phyloP scores from a whole-genome alignment of 2,113 vertebrate genomes.

The Aramus guarauna region DNA sequence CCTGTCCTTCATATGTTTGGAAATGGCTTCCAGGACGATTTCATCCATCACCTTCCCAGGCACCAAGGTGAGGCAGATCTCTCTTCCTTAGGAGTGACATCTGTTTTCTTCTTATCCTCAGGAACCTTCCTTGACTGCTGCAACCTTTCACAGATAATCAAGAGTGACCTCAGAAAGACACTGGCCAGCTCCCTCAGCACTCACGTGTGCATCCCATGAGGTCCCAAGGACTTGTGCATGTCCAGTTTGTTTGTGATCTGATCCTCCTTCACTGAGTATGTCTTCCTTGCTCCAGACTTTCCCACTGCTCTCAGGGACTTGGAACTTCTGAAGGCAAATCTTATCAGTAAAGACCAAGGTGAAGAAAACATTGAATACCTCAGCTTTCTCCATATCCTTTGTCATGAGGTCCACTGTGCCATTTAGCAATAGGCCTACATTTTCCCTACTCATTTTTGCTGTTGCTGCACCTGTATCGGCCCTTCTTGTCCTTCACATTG shows the following conservation, averaged over 20 bases:
- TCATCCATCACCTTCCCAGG: background rate
- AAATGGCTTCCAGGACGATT: no score
- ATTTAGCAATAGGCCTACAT: background rate
- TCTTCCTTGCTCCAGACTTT: background rate
- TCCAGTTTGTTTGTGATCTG: background rate
- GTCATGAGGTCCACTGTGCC: background rate
- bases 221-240: background rate
- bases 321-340: background rate
- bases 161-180: background rate
- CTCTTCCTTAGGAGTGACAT: background rate
- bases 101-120: background rate
- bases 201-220: background rate
- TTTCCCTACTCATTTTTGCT: background rate
- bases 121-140: background rate
- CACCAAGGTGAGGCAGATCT: background rate
- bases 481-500: background rate
- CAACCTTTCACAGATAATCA: background rate
- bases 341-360: background rate
- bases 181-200: background rate
- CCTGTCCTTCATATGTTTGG: background rate
- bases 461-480: background rate
- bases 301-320: background rate
- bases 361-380: background rate
- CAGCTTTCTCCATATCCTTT: no score
- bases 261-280: no score